These are phyloP conservation scores for Brassicogethes aeneus DNA, from an alignment of 2,888 invertebrate genomes.

Conservation along the genomic window DNA sequence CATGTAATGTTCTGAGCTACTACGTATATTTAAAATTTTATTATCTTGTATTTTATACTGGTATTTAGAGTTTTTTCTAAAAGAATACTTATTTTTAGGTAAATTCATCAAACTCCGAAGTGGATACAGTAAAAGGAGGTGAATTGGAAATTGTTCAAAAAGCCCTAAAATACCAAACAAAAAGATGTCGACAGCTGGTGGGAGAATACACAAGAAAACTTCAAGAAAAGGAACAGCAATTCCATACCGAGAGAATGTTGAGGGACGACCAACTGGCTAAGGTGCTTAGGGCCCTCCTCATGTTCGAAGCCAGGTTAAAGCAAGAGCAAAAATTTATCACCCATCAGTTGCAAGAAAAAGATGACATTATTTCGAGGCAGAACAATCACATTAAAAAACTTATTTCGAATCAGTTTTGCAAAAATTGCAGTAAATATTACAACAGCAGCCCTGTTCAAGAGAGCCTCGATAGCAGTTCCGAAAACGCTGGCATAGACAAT, in stretches of 20 bases:
- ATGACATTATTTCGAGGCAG: constrained; percentile 61
- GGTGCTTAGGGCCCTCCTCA: constrained; percentile 59
- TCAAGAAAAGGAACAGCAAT: constrained; percentile 51
- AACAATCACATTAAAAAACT: constrained; percentile 59
- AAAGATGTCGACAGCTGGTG: constrained; percentile 60
- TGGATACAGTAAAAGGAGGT: constrained; percentile 48
- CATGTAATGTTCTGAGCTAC: too few species aligned
- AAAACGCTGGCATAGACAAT: constrained; percentile 36
- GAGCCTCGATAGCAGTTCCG: constrained; percentile 38
- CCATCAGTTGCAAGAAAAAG: constrained; percentile 59
- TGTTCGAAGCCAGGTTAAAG: constrained; percentile 61
- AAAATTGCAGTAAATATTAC: constrained; percentile 38
- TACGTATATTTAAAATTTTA: too few species aligned
- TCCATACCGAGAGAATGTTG: constrained; percentile 51
- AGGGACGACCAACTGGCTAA: constrained; percentile 63
- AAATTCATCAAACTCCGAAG: too few species aligned
- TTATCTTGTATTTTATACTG: too few species aligned
- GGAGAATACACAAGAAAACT: constrained; percentile 54
- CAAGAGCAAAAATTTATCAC: constrained; percentile 66
- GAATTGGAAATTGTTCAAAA: constrained; percentile 60
- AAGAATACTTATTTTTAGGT: too few species aligned
- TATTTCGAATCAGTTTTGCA: constrained; percentile 44
- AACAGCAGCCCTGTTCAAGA: constrained; percentile 29
- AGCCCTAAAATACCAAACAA: constrained; percentile 55
- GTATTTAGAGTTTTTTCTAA: too few species aligned